phyloP scores from a whole-genome alignment of 2,797 vertebrate genomes.

The Sebastes diploproa region DNA sequence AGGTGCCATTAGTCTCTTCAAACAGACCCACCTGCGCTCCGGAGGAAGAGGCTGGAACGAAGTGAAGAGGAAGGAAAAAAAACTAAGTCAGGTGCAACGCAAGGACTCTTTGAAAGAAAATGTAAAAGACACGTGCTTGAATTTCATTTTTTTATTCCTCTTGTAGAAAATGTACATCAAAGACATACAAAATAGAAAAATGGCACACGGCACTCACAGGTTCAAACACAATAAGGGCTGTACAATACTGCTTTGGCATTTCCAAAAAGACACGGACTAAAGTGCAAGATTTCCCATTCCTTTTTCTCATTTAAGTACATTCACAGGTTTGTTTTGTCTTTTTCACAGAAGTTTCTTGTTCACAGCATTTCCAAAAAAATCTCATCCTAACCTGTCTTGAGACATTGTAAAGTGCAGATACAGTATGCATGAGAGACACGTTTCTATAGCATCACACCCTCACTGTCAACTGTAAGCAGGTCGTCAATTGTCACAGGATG shows the following conservation, averaged over 20 bases:
- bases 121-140: conserved; percentile 32
- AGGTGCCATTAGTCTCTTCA: conserved; percentile 61
- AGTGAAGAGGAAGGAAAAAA: not conserved
- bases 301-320: conserved; percentile 82
- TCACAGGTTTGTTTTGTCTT: conserved; percentile 78
- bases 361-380: conserved; percentile 71
- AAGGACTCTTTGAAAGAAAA: not conserved
- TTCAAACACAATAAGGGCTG: conserved; percentile 75
- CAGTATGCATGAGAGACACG: conserved; percentile 60
- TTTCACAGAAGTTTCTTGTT: conserved; percentile 82
- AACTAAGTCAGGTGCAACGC: not conserved
- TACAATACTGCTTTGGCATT: conserved; percentile 97
- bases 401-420: conserved; percentile 91
- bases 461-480: conserved; percentile 78
- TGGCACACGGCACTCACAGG: conserved; percentile 75
- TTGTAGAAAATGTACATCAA: conserved; percentile 82
- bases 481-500: conserved; percentile 71
- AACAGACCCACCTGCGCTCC: conserved; percentile 50
- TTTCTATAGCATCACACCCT: conserved; percentile 55
- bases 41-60: not conserved
- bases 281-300: conserved; percentile 87
- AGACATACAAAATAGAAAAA: conserved; percentile 87
- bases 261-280: conserved; percentile 87
- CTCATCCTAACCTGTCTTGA: conserved; percentile 68
- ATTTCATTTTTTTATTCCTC: conserved; percentile 68